Percentiles rank a stretch among this genome's conserved stretches.
Evolutionary conservation across 1,140 invertebrate species (phyloP).

Genomic region (Ephestia elutella): DNA sequence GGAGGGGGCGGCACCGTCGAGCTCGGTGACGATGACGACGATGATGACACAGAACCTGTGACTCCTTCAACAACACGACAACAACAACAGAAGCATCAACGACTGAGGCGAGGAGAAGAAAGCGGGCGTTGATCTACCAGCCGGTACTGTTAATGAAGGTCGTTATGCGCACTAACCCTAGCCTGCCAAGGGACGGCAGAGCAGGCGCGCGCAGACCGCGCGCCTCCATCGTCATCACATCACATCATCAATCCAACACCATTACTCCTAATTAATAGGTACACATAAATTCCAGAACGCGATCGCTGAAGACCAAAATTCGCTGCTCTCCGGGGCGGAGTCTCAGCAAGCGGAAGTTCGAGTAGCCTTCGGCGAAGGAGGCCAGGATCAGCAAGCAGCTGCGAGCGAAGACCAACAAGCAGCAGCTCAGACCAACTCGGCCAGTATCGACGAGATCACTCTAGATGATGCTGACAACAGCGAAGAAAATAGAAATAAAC

Average conservation of each 20-base stretch:
- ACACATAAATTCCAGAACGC: constrained; percentile 57
- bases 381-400: constrained; percentile 41
- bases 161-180: constrained; percentile 53
- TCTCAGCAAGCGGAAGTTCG: constrained; percentile 78
- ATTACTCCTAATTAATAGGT: background rate
- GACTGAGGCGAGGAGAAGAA: constrained; percentile 54
- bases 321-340: constrained; percentile 71
- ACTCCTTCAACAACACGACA: constrained; percentile 31
- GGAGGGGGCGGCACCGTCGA: constrained; percentile 48
- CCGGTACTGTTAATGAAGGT: constrained; percentile 60
- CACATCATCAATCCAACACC: constrained; percentile 69
- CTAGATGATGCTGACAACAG: constrained; percentile 79
- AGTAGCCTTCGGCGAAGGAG: constrained; percentile 77
- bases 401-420: constrained; percentile 72
- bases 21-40: constrained; percentile 64
- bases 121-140: constrained; percentile 52
- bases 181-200: constrained; percentile 58
- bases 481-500: constrained; percentile 86
- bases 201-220: constrained; percentile 62
- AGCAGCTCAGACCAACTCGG: constrained; percentile 72
- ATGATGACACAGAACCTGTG: constrained; percentile 55
- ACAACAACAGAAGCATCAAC: constrained; percentile 47
- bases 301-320: constrained; percentile 64
- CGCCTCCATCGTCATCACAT: constrained; percentile 74
- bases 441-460: constrained; percentile 75